Evolutionary conservation across 2,113 vertebrate species (phyloP), one percentile per base, ranked within the genome.

Genomic region (Dromaius novaehollandiae): DNA sequence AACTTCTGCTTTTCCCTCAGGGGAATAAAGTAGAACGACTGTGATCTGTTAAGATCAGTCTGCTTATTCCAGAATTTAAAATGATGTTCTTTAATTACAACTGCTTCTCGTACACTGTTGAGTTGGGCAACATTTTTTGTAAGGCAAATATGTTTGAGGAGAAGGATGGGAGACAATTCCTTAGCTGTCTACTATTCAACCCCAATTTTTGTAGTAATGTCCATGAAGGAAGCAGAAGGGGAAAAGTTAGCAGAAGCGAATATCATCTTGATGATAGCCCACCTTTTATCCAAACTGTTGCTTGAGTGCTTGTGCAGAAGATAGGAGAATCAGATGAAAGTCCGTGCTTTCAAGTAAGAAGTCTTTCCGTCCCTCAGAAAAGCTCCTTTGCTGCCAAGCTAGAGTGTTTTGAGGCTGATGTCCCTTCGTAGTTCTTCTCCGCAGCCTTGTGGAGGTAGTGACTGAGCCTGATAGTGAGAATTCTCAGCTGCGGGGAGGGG

Each of bases 161-260:
- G 70, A 81, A 24, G 36, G 24, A 40, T 83, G 51, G 21, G 34
- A 90, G 28, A 9, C 77, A 78, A 74, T 86, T 70, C 38, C 85
- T 93, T 88, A 55, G 83, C 42, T 42, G 55, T 93, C 86, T 93
- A 26, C 44, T 83, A 42, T 86, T 76, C 80, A 86, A 93, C 83
- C 28, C 18, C 76, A 17, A 30, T 42, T 90, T 86, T 90, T 81
- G 42, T 88, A 53, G 36, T 69, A 40, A 63, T 5, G 28, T 58
- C 63, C 30, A 56, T 3, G 16, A 40, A 76, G 55, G 58, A 91
- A 79, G 53, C 2, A 3, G 11, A 32, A 24, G 19, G 7, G 0
- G 0, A 63, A 21, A 51, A 73, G 20, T 20, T 40, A 63, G 1
- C 20, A 66, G 15, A 58, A 58, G 40, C 82, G 90, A 77, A 65